These are phyloP conservation scores for Spilogale gracilis DNA, from an alignment of 2,113 vertebrate species.

Conservation along the genomic window DNA sequence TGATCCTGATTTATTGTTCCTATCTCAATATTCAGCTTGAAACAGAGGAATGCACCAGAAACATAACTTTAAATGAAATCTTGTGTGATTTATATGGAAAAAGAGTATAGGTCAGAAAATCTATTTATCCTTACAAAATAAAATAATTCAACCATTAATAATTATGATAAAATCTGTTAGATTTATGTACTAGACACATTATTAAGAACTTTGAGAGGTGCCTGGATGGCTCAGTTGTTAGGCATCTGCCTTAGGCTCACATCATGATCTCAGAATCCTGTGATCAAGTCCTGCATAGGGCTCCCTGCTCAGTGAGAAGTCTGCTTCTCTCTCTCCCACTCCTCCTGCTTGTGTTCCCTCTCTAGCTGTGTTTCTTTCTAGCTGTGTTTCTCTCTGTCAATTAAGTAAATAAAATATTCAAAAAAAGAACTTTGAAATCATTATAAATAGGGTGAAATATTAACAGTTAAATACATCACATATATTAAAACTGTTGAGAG, in stretches of 20 bases:
- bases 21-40: neutral
- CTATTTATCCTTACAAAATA: slow-evolving; percentile 10
- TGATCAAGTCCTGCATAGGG: too few species aligned
- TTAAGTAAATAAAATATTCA: too few species aligned
- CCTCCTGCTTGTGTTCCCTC: too few species aligned
- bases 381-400: too few species aligned
- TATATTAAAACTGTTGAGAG: neutral
- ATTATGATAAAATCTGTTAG: neutral
- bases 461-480: neutral
- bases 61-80: neutral
- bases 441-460: neutral
- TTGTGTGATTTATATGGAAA: neutral
- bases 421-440: neutral
- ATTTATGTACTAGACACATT: neutral
- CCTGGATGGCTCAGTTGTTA: too few species aligned
- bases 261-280: too few species aligned
- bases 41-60: neutral
- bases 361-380: too few species aligned
- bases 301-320: too few species aligned
- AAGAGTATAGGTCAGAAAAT: neutral
- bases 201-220: neutral
- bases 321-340: too few species aligned
- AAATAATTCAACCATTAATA: slow-evolving; percentile 6
- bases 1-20: slow-evolving; percentile 14
- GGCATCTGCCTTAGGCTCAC: too few species aligned